phyloP scores from a whole-genome alignment of 2,797 vertebrate species.

The Cottoperca gobio region DNA sequence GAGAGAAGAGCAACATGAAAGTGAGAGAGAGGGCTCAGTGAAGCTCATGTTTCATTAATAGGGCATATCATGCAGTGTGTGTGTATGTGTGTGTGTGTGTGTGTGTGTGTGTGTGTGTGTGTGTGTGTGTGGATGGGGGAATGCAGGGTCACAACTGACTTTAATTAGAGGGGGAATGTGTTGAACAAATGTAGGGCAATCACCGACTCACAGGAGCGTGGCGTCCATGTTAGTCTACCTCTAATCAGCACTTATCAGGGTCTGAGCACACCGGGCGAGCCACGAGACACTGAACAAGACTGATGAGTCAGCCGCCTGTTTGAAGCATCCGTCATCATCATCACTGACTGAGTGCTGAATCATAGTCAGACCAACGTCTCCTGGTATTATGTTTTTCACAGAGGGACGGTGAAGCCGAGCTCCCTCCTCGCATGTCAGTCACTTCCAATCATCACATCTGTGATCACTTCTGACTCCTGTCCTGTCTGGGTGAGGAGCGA shows the following conservation, averaged over 20 bases:
- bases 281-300: conserved; percentile 30
- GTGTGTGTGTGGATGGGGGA: neutral
- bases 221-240: conserved; percentile 42
- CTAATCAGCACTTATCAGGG: conserved; percentile 58
- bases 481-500: conserved; percentile 29
- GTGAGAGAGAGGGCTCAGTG: conserved; percentile 12
- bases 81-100: neutral
- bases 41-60: conserved; percentile 71
- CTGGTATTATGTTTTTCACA: conserved; percentile 22
- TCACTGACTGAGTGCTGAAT: conserved; percentile 44
- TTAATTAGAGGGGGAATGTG: conserved; percentile 65
- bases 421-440: conserved; percentile 31
- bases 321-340: conserved; percentile 50
- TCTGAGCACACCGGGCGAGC: conserved; percentile 11
- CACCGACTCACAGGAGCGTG: conserved; percentile 43
- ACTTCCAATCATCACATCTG: conserved; percentile 47
- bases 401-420: conserved; percentile 1
- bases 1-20: conserved; percentile 31
- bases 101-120: neutral
- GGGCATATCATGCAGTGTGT: conserved; percentile 20
- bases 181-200: conserved; percentile 70
- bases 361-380: conserved; percentile 30
- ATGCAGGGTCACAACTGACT: conserved; percentile 50
- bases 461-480: conserved; percentile 47
- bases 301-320: conserved; percentile 55